Percentiles rank a stretch among this genome's conserved stretches.
Conservation (phyloP, 37 sponge, comb jelly and placozoan species). For the Dysidea cf. avara region DNA sequence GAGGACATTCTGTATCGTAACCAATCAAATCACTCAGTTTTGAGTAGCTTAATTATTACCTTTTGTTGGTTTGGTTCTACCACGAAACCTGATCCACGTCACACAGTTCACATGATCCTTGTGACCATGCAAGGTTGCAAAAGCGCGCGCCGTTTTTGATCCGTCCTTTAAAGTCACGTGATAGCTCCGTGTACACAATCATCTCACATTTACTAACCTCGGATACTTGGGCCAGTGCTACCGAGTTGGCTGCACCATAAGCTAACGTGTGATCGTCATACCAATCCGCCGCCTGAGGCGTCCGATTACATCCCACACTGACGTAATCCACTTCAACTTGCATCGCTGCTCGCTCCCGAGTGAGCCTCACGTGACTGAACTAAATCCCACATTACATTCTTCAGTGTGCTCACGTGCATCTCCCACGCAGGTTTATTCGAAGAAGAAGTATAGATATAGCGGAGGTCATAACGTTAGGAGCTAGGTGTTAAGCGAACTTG, state of each 20-base stretch:
- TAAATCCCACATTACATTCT: too few relatives aligned
- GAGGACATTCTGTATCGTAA: neutral
- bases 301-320: conserved; percentile 69
- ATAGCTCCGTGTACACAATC: neutral
- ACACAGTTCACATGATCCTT: conserved; percentile 77
- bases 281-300: conserved; percentile 69
- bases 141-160: neutral
- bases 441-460: too few relatives aligned
- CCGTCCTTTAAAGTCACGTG: neutral
- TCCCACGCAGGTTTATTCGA: too few relatives aligned
- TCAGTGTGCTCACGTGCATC: too few relatives aligned
- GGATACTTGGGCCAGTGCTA: conserved; percentile 32
- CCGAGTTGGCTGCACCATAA: conserved; percentile 52
- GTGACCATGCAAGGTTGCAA: conserved; percentile 63
- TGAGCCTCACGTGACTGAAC: too few relatives aligned
- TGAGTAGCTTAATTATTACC: too few relatives aligned
- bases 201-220: neutral
- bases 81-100: conserved; percentile 26
- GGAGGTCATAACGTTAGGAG: too few relatives aligned
- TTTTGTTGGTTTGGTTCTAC: neutral
- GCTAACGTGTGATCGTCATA: conserved; percentile 19
- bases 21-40: too few relatives aligned
- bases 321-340: conserved; percentile 35
- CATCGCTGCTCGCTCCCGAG: too few relatives aligned
- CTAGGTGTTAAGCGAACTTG: too few relatives aligned